A percentile compares a stretch with the other conserved stretches of the same genome.
Evolutionary conservation across 2,888 invertebrate species (phyloP).

Genomic region (Eupeodes luniger): DNA sequence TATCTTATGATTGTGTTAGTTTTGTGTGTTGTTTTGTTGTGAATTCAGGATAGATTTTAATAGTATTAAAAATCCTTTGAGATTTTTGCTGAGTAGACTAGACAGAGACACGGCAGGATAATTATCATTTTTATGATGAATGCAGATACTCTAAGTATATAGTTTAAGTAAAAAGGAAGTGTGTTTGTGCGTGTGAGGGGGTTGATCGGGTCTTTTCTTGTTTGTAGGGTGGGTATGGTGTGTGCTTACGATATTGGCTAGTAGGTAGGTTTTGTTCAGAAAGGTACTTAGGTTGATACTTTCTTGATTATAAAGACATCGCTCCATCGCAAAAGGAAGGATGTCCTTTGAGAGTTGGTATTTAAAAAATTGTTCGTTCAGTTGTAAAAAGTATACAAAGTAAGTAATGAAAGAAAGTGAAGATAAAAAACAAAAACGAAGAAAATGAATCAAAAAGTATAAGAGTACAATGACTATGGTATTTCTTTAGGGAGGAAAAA

Average conservation of each 20-base stretch:
- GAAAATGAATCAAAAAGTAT: background rate
- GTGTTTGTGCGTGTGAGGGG: conserved; percentile 1
- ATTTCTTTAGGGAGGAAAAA: background rate
- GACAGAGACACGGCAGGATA: conserved; percentile 25
- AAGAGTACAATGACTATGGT: background rate
- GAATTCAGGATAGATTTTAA: background rate
- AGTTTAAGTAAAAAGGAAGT: conserved; percentile 15
- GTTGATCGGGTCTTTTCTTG: background rate
- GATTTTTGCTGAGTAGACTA: background rate
- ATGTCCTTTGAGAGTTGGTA: conserved; percentile 18
- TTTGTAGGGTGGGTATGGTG: conserved; percentile 25
- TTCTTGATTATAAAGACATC: conserved; percentile 44
- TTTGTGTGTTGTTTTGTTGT: conserved; percentile 6
- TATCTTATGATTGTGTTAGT: conserved; percentile 54
- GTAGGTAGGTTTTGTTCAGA: conserved; percentile 63
- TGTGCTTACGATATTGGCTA: conserved; percentile 61
- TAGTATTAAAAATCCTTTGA: conserved; percentile 24
- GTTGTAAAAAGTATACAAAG: conserved; percentile 7
- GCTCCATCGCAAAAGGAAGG: conserved; percentile 25
- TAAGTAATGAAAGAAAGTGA: background rate
- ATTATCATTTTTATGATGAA: background rate
- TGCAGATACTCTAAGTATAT: background rate
- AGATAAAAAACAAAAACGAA: conserved; percentile 3
- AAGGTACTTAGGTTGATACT: conserved; percentile 63
- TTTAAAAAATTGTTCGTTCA: conserved; percentile 45